Base-by-base conservation (phyloP, 2,888 invertebrate species). In the Cephalotes varians region DNA sequence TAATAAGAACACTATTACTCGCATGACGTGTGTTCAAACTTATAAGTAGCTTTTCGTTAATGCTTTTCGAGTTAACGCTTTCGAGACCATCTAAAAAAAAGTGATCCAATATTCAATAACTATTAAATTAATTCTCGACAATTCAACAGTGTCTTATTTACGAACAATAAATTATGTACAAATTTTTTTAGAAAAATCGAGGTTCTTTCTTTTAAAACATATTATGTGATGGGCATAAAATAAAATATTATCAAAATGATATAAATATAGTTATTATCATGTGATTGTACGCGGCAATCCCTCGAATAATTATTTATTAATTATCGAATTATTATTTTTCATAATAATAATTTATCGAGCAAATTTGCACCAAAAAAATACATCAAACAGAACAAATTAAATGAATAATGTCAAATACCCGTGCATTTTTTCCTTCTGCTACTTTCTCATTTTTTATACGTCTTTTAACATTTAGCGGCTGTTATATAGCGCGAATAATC, bases 401-500 rank as follows among this genome's bases (percentile, higher is more conserved):
- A 71, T 21, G 1, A 71, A 54, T 54, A 51, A 71, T 18, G 1
- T 3, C 34, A 58, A 31, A 44, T 9, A 31, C 25, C n/a, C 37
- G 18, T 40, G 6, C 6, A 25, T 47, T 28, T 62, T 62, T 71
- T 58, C n/a, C 34, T 44, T 64, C 21, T 44, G 9, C 3, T 49
- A 47, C 49, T n/a, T 71, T 51, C n/a, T 44, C 12, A 47, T 34
- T 21, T 21, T 40, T 15, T 44, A 10, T 21, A 51, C 62, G 58
- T 74, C 12, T 54, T 49, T 37, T 31, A 49, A 51, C 44, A 28
- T 1, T 6, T 49, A 69, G 25, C 31, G n/a, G 40, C 67, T 64
- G 49, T 62, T 72, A 60, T n/a, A 80, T 21, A 28, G 44, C 4
- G 28, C 28, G 60, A 62, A 62, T 76, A 84, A 76, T 86, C 72